Evolutionary conservation across 2,888 invertebrate species (phyloP).

Genomic region (Glaucopsyche alexis): DNA sequence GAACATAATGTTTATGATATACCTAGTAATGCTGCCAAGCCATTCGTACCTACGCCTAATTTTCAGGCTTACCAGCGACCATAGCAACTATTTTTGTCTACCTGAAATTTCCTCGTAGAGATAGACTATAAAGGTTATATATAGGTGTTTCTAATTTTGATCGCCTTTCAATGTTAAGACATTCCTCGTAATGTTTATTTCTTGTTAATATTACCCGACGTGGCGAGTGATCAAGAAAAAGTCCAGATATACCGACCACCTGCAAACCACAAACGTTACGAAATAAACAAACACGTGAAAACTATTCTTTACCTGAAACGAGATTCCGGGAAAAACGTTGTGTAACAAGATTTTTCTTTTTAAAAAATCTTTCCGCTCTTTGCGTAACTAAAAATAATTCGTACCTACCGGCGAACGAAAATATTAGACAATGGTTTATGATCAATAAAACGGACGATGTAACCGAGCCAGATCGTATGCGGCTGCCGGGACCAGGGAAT

Average conservation of each 20-base stretch:
- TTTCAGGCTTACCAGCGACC: not conserved
- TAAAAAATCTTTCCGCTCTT: slow-evolving; percentile 36
- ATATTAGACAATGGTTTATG: slow-evolving; percentile 60
- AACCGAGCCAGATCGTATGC: slow-evolving; percentile 54
- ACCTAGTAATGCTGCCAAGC: not conserved
- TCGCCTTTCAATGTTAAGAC: not conserved
- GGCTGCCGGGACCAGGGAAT: slow-evolving; percentile 42
- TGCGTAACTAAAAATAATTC: slow-evolving; percentile 38
- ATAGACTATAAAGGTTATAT: not conserved
- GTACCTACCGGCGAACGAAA: slow-evolving; percentile 38
- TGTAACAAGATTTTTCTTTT: slow-evolving; percentile 34
- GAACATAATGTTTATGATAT: not conserved
- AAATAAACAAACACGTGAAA: slow-evolving; percentile 30
- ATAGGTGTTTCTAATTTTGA: slow-evolving; percentile 23
- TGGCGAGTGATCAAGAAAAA: slow-evolving; percentile 17
- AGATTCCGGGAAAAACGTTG: slow-evolving; percentile 23
- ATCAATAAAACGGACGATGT: slow-evolving; percentile 63
- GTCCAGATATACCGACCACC: slow-evolving; percentile 23
- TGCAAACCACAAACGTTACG: slow-evolving; percentile 9
- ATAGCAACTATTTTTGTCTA: not conserved
- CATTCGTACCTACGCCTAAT: not conserved
- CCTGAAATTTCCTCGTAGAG: not conserved
- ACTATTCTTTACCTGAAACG: slow-evolving; percentile 24
- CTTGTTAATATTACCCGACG: slow-evolving; percentile 11
- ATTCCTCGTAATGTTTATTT: slow-evolving; percentile 8